Conservation (phyloP, 2,888 invertebrate genomes). For the Heliconius charithonia region DNA sequence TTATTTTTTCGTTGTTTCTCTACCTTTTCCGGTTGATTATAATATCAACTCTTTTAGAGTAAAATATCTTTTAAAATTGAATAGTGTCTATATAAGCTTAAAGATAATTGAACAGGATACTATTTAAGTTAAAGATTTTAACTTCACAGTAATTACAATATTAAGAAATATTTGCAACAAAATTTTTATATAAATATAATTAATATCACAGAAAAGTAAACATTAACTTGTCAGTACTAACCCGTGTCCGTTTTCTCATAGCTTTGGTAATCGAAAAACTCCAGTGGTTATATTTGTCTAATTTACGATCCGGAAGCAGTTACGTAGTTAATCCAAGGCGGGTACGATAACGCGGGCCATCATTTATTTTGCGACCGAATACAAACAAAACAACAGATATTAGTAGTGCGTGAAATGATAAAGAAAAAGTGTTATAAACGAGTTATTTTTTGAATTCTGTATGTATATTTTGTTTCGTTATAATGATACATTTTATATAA, state of each 20-base stretch:
- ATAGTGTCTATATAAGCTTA: too few species aligned
- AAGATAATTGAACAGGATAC: too few species aligned
- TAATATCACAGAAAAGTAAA: not conserved
- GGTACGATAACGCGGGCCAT: conserved; percentile 55
- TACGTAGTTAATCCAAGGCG: conserved; percentile 58
- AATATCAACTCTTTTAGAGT: too few species aligned
- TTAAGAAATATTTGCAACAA: not conserved
- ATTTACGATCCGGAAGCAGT: conserved; percentile 61
- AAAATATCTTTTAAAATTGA: too few species aligned
- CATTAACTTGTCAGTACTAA: conserved; percentile 20
- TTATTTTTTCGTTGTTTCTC: too few species aligned
- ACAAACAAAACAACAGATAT: conserved; percentile 59
- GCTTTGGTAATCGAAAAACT: conserved; percentile 32
- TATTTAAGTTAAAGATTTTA: too few species aligned
- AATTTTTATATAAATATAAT: not conserved
- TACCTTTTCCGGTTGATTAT: too few species aligned
- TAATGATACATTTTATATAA: not conserved
- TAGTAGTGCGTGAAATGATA: conserved; percentile 44
- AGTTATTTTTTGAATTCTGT: not conserved
- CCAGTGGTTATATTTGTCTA: conserved; percentile 51
- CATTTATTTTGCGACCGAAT: conserved; percentile 59
- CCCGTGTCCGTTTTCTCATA: conserved; percentile 25
- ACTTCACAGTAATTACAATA: not conserved
- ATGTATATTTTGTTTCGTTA: not conserved
- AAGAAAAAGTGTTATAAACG: not conserved